Evolutionary conservation across 2,113 vertebrate genomes (phyloP), one percentile per base, ranked within the genome.

Genomic region (Dasyornis broadbenti): DNA sequence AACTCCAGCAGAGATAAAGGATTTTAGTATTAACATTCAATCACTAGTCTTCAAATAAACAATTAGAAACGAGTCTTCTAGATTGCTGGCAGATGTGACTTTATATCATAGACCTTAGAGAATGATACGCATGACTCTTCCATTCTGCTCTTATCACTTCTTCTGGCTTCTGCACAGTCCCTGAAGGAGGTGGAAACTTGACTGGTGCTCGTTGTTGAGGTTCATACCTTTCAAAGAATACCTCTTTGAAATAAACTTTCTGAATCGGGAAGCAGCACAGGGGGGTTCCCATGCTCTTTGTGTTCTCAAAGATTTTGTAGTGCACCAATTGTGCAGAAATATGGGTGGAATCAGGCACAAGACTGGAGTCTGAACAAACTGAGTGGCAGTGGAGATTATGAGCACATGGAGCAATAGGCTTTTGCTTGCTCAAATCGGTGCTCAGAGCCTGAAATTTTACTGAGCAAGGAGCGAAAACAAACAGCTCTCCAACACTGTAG

Each of bases 221-320:
- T 35, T 60, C 39, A 59, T 13, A 78, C 23, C 40, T 66, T 78
- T 79, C 37, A 77, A 76, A 89, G 54, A 56, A 21, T 49, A 35
- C 31, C 80, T 76, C 0, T 80, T 72, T 64, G 42, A 77, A 92
- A 73, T 22, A n/a, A 76, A 70, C 16, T 49, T 19, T 20, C 30
- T 98, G 83, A 98, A 98, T 86, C 97, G 98, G 97, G 98, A 97
- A 70, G 94, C 96, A 61, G 97, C 97, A 92, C 96, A 96, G 63
- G 98, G 96, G 30, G 94, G 92, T 90, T 98, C 96, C 54, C 98
- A 94, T 22, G 98, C 88, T 92, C 98, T 97, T 78, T 97, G 68
- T 1, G 96, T 98, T 98, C 98, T 96, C 89, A 98, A 97, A 85
- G 98, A 97, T 94, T 98, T 98, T 96, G 96, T 90, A 95, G 96